Evolutionary conservation across 2,797 vertebrate genomes (phyloP).

Genomic region (Ambastaia sidthimunki): DNA sequence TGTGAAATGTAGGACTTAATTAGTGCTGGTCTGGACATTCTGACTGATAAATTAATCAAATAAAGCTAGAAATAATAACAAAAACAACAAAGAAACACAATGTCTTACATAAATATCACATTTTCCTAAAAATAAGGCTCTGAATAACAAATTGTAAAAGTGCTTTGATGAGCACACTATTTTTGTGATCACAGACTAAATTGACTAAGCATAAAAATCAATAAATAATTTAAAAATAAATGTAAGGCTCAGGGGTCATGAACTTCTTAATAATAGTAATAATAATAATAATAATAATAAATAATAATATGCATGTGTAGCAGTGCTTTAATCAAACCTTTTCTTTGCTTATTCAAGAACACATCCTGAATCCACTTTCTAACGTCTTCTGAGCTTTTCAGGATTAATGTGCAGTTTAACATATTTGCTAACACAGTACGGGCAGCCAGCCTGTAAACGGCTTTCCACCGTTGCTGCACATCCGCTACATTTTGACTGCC

Average conservation of each 20-base stretch:
- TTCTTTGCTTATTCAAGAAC: background rate
- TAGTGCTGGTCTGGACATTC: background rate
- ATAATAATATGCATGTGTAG: background rate
- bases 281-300: background rate
- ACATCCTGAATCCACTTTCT: background rate
- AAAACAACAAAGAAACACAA: background rate
- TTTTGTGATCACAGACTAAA: slow-evolving; percentile 1
- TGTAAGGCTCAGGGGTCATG: background rate
- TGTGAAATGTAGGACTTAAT: background rate
- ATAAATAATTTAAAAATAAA: slow-evolving; percentile 2
- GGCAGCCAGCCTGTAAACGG: slow-evolving; percentile 14
- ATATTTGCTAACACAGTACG: slow-evolving; percentile 19
- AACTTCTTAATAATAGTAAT: background rate
- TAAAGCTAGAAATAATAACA: background rate
- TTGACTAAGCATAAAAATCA: background rate
- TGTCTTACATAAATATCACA: slow-evolving; percentile 5
- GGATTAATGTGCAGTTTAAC: slow-evolving; percentile 20
- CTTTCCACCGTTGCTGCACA: slow-evolving; percentile 21
- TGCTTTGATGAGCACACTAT: background rate
- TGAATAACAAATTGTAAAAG: slow-evolving; percentile 31
- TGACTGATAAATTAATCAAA: background rate
- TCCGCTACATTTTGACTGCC: slow-evolving; percentile 46
- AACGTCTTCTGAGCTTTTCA: background rate
- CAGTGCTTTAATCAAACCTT: slow-evolving; percentile 20
- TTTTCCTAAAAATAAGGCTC: slow-evolving; percentile 14